Percentiles rank a stretch among this genome's conserved stretches.
These are phyloP conservation scores for Trypoxylon attenuatum DNA, from an alignment of 2,888 invertebrate species.

Conservation along the genomic window DNA sequence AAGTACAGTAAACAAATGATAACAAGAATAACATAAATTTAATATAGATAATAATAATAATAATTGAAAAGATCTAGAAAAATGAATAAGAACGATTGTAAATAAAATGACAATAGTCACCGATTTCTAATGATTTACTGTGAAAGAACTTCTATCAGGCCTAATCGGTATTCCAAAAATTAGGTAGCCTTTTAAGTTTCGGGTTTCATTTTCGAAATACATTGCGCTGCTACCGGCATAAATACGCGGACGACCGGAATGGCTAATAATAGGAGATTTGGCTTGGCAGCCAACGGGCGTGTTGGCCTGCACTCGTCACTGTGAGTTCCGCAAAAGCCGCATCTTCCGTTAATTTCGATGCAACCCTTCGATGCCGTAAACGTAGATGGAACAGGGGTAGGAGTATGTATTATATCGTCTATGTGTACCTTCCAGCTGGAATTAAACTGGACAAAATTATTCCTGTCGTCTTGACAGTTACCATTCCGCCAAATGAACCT, in stretches of 20 bases:
- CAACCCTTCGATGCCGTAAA: too few relatives aligned
- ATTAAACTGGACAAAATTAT: conserved; percentile 14
- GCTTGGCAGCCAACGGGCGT: conserved; percentile 66
- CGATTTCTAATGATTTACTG: neutral
- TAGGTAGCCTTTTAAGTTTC: conserved; percentile 48
- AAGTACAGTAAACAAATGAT: too few relatives aligned
- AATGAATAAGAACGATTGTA: too few relatives aligned
- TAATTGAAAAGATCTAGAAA: too few relatives aligned
- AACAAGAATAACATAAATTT: too few relatives aligned
- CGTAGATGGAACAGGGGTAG: too few relatives aligned
- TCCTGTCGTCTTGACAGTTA: conserved; percentile 9
- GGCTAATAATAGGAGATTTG: conserved; percentile 71
- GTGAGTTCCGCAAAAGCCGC: conserved; percentile 45
- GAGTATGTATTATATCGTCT: too few relatives aligned
- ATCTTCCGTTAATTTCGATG: conserved; percentile 50
- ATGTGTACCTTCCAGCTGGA: neutral
- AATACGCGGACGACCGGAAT: conserved; percentile 62
- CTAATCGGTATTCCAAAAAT: conserved; percentile 22
- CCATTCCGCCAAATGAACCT: conserved; percentile 14
- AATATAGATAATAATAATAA: too few relatives aligned
- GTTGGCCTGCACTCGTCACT: conserved; percentile 41
- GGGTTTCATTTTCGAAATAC: conserved; percentile 63
- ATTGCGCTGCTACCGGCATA: conserved; percentile 55
- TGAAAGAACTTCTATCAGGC: too few relatives aligned
- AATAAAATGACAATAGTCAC: neutral